Evolutionary conservation across 2,888 invertebrate species (phyloP).

Genomic region (Himalopsyche kuldschensis): DNA sequence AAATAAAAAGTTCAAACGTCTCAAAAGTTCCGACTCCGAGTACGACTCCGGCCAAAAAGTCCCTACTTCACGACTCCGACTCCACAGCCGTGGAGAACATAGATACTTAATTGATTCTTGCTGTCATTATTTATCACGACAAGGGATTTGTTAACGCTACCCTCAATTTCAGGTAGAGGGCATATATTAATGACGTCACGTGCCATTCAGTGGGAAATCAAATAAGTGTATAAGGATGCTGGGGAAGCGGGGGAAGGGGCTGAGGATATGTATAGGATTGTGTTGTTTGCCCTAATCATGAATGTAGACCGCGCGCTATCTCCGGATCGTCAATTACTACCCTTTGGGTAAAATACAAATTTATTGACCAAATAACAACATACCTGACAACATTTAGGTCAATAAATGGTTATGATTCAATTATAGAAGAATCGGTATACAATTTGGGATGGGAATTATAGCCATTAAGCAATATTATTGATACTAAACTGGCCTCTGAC

Average conservation of each 20-base stretch:
- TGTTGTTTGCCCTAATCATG: background rate
- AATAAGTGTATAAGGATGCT: background rate
- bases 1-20: no score
- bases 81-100: no score
- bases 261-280: background rate
- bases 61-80: no score
- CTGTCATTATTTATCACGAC: background rate
- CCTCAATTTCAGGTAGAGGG: background rate
- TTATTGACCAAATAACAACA: background rate
- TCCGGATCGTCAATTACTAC: background rate
- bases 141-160: background rate
- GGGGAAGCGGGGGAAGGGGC: background rate
- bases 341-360: background rate
- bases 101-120: background rate
- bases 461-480: background rate
- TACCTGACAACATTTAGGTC: background rate
- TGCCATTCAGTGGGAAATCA: background rate
- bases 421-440: background rate
- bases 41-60: no score
- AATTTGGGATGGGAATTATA: background rate
- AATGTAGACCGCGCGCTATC: background rate
- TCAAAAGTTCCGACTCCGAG: no score
- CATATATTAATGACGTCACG: background rate
- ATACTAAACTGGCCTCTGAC: background rate
- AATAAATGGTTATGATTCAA: background rate